Evolutionary conservation across 2,113 vertebrate genomes (phyloP), one percentile per base, ranked within the genome.

Genomic region (Sphaerodactylus townsendi): DNA sequence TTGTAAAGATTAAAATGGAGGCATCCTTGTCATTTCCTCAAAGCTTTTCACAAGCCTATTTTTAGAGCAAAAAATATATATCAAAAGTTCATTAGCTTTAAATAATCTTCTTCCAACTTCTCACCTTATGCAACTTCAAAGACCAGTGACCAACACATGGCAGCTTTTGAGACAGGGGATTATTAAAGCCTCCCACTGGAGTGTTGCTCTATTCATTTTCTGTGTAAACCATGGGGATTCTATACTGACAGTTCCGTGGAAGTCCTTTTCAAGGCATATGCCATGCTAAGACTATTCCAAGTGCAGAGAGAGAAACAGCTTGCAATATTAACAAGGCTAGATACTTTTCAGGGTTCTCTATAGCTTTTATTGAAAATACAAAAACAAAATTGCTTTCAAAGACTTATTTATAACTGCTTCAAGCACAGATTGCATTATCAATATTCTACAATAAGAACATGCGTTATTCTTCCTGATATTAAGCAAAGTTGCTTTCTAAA

Each of bases 341-440:
- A 94, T 92, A 86, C 88, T 94, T 86, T 89, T 82, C 79, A 79
- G 35, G 82, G 78, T 81, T 95, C 91, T 90, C 83, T 90, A 90
- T 84, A 91, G 90, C 68, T 90, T 91, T 90, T 80, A 84, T 91
- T 93, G 93, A 91, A 92, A 95, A 93, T 62, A 92, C 92, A 91
- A 88, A 66, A 14, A 48, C 44, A 83, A 88, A 84, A 92, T 89
- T 85, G 86, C 88, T 95, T 92, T 89, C 85, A 93, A 93, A 90
- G 90, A 79, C 82, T 92, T 94, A 82, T 92, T 93, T 94, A 92
- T 95, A 93, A 93, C 77, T 87, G 87, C 87, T 89, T 90, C 88
- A 88, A 90, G 91, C 93, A 90, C 76, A 89, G 85, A 92, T 90
- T 91, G 90, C 37, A 73, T 35, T 81, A 92, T 82, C 86, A 90